Percentiles rank a stretch among this genome's conserved stretches.
These are phyloP conservation scores for Catharus fuscescens DNA, from an alignment of 2,113 vertebrate species.

Conservation along the genomic window DNA sequence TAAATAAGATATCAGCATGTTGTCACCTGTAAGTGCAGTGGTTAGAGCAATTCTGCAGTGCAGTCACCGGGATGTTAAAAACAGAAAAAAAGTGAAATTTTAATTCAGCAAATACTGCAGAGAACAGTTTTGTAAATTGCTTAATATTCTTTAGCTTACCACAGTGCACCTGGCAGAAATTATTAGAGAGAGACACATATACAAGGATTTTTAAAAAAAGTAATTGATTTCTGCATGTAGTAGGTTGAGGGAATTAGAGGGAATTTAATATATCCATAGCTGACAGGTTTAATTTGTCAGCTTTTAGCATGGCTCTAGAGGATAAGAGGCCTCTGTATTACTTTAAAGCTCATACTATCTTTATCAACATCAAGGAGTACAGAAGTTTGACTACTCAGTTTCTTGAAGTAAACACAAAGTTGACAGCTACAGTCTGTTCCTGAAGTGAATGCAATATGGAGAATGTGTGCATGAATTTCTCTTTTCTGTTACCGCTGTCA, in stretches of 20 bases:
- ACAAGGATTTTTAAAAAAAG: neutral
- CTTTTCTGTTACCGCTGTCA: neutral
- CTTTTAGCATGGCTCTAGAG: neutral
- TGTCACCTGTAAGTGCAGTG: neutral
- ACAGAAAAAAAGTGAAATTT: neutral
- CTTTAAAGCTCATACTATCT: neutral
- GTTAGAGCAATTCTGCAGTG: neutral
- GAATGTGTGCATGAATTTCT: neutral
- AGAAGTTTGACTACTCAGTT: neutral
- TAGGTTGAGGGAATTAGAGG: neutral
- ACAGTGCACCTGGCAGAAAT: neutral
- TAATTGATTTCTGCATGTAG: neutral
- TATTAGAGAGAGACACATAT: neutral
- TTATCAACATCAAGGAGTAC: neutral
- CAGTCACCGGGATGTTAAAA: neutral
- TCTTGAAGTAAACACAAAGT: neutral
- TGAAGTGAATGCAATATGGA: neutral
- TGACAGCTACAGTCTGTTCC: neutral
- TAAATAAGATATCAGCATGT: neutral
- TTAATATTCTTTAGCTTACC: neutral
- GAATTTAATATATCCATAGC: neutral
- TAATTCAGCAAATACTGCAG: neutral
- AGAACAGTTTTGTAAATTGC: neutral
- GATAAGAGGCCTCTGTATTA: neutral
- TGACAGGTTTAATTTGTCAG: slow-evolving; percentile 4